These are phyloP conservation scores for Eupeodes luniger DNA, from an alignment of 2,888 invertebrate genomes.

Conservation along the genomic window DNA sequence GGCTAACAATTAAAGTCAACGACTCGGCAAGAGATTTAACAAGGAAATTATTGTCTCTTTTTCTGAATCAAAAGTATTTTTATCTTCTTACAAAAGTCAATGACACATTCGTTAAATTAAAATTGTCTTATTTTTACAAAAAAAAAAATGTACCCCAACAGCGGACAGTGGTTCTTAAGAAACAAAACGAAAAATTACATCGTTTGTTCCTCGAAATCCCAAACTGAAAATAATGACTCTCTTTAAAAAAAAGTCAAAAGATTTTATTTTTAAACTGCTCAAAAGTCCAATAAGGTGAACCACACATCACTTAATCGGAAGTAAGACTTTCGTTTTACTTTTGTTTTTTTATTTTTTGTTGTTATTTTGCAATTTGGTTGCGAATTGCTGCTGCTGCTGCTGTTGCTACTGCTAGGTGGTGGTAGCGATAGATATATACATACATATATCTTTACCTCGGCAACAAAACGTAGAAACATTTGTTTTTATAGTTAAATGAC, in stretches of 20 bases:
- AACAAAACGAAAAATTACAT: background rate
- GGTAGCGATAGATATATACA: background rate
- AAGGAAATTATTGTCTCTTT: background rate
- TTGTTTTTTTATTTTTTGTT: background rate
- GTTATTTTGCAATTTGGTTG: conserved; percentile 11
- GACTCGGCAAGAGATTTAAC: background rate
- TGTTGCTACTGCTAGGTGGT: background rate
- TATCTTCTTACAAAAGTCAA: background rate
- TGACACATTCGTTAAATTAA: conserved; percentile 10
- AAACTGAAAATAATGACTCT: conserved; percentile 9
- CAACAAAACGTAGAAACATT: conserved; percentile 26
- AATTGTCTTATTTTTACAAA: background rate
- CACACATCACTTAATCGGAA: conserved; percentile 39
- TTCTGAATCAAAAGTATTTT: conserved; percentile 2
- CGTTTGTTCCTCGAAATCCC: background rate
- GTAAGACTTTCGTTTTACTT: conserved; percentile 9
- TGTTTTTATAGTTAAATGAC: background rate
- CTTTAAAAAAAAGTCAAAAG: conserved; percentile 30
- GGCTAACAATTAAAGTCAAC: background rate
- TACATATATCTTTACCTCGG: conserved; percentile 10
- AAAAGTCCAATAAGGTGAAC: conserved; percentile 54
- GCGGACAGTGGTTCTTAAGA: background rate
- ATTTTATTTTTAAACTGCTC: conserved; percentile 47
- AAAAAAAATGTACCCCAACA: background rate
- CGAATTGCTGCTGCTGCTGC: background rate